Evolutionary conservation across 1,140 invertebrate species (phyloP), one percentile per base, ranked within the genome.

Genomic region (Ganaspis sp.): DNA sequence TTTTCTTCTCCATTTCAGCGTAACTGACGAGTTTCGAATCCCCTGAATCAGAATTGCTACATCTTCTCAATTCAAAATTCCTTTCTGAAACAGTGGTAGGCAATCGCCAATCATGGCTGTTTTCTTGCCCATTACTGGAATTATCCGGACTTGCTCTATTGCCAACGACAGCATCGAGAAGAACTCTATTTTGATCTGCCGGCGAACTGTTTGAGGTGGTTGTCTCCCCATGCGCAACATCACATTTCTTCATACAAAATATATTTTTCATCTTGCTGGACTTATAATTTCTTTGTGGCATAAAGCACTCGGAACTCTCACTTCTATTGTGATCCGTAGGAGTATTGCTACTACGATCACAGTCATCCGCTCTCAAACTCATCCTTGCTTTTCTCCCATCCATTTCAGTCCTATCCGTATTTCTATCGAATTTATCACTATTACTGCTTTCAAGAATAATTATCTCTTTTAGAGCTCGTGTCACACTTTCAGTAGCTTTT

Each of bases 1-100:
- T 92, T 78, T 86, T 90, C 76, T 91, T 91, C 76, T 93, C 92
- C 85, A 89, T 90, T 71, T 91, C 88, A 0, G 88, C 89, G 49
- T 90, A 91, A 64, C 86, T 89, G 15, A 91, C 86, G 1, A 91
- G 70, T 23, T 87, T 90, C 0, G 81, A 79, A 23, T 88, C 87
- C 6, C 79, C 87, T 0, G 85, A 89, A 38, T 87, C 89, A 0
- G 86, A 87, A 75, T 83, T 84, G 15, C 70, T 83, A n/a, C 81
- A 84, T 23, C 84, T 82, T 40, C 84, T 83, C 12, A 85, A 37
- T 15, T 89, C 85, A 53, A 89, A 90, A 9, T 79, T 80, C 9
- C 85, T 84, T 23, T 90, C 89, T 0, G 89, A 88, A 21, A 86
- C 81, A 0, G 89, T 90, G 0, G 86, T 83, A 0, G 86, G 87